Evolutionary conservation across 30 jellyfish, hydroid and myxozoan species (phyloP).

Genomic region (Aurelia sp.): DNA sequence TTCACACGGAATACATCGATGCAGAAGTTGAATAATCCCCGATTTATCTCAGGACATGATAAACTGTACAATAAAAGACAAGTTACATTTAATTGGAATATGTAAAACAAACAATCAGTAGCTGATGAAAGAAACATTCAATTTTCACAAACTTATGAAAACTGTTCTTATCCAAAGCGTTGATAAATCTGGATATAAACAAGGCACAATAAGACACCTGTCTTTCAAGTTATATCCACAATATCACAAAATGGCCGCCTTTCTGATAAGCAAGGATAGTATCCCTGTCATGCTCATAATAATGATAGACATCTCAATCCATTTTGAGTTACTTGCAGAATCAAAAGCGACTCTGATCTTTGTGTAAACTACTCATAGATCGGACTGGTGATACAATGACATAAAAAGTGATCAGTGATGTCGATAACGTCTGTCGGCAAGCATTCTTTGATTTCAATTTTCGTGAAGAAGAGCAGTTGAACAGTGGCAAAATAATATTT

Average conservation of each 20-base stretch:
- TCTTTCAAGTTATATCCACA: neutral
- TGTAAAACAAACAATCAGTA: slow-evolving; percentile 35
- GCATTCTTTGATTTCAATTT: too few species aligned
- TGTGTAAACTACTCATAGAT: too few species aligned
- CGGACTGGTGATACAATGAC: too few species aligned
- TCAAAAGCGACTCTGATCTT: too few species aligned
- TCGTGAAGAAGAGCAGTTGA: too few species aligned
- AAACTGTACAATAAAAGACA: slow-evolving; percentile 22
- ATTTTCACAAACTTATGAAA: slow-evolving; percentile 59
- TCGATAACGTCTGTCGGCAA: too few species aligned
- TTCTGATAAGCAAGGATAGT: slow-evolving; percentile 13
- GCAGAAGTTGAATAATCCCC: neutral
- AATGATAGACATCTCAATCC: slow-evolving; percentile 41
- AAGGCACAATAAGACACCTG: slow-evolving; percentile 44
- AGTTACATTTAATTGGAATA: slow-evolving; percentile 30
- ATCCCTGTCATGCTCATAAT: slow-evolving; percentile 29
- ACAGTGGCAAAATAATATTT: too few species aligned
- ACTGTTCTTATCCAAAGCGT: slow-evolving; percentile 17
- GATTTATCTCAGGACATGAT: slow-evolving; percentile 21
- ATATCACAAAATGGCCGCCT: slow-evolving; percentile 43
- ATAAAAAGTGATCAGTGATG: too few species aligned
- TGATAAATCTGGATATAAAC: slow-evolving; percentile 14
- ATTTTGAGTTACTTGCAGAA: neutral
- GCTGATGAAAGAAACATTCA: slow-evolving; percentile 47
- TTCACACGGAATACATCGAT: slow-evolving; percentile 20